Conservation (phyloP, 2,113 vertebrate genomes). For the Cyprinodon brontotheroides region DNA sequence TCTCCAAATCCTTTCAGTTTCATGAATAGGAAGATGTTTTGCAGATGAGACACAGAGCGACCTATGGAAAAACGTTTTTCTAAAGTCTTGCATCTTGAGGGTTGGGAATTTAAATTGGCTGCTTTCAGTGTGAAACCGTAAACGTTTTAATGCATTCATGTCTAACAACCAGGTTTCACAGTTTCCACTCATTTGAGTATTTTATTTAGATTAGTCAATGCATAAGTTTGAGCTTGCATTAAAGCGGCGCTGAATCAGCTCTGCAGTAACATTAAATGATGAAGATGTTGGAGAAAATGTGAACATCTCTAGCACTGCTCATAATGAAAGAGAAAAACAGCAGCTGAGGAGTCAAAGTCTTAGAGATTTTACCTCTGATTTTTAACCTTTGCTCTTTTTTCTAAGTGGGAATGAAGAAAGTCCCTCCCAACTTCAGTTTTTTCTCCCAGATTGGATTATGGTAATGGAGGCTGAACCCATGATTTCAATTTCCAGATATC, state of each 20-base stretch:
- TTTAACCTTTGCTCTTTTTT: constrained; percentile 32
- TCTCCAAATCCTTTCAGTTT: constrained; percentile 53
- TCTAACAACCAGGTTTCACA: constrained; percentile 29
- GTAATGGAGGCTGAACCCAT: constrained; percentile 56
- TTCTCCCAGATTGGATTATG: constrained; percentile 57
- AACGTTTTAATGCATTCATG: constrained; percentile 1
- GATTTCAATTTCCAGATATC: constrained; percentile 55
- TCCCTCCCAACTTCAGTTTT: constrained; percentile 51
- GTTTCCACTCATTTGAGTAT: not conserved
- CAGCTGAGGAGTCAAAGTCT: constrained; percentile 27
- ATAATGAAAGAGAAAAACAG: constrained; percentile 16
- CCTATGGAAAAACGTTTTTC: constrained; percentile 30
- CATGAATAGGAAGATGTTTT: constrained; percentile 64
- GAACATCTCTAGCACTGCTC: constrained; percentile 54
- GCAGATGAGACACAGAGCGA: constrained; percentile 59
- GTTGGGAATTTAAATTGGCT: not conserved
- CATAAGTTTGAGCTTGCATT: constrained; percentile 36
- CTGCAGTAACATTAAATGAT: constrained; percentile 57
- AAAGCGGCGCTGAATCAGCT: constrained; percentile 52
- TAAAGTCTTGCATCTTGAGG: constrained; percentile 57
- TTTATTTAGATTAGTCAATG: constrained; percentile 27
- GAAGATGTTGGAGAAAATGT: constrained; percentile 47
- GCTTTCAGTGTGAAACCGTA: not conserved
- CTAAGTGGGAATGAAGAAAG: constrained; percentile 26
- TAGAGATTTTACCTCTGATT: constrained; percentile 31